Percentiles rank a stretch among this genome's conserved stretches.
Conservation (phyloP, 2,888 invertebrate genomes). For the Limnephilus rhombicus region DNA sequence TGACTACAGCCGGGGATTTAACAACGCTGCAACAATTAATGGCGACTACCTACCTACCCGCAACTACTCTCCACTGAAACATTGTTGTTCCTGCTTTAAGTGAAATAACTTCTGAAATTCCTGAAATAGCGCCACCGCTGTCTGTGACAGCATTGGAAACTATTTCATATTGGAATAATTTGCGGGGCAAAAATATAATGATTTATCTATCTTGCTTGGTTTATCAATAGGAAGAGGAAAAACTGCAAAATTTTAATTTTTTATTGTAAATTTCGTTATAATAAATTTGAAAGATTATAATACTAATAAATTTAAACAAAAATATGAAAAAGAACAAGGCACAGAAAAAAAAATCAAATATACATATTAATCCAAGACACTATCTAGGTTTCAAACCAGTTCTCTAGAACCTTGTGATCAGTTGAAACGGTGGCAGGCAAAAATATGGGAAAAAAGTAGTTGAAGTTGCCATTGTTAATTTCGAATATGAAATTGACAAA, state of each 20-base stretch:
- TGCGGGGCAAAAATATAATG: neutral
- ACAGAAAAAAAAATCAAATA: no score
- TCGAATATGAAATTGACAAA: no score
- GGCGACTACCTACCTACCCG: neutral
- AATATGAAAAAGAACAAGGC: no score
- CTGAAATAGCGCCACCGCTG: neutral
- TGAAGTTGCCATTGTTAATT: no score
- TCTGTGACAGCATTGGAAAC: neutral
- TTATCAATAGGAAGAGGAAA: neutral
- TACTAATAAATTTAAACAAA: no score
- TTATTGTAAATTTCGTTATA: no score
- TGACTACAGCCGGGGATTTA: constrained; percentile 47
- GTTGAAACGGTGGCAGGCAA: no score
- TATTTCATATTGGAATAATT: neutral
- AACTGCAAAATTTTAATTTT: neutral
- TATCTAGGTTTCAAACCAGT: no score
- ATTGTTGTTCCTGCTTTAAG: constrained; percentile 4
- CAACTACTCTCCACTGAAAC: neutral
- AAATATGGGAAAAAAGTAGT: no score
- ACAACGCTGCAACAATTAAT: constrained; percentile 48
- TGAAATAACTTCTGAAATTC: constrained; percentile 38
- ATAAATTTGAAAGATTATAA: no score
- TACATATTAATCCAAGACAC: no score
- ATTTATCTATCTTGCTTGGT: neutral
- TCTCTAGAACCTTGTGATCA: no score